Base-by-base conservation (phyloP, 2,113 vertebrate species). In the Chamaetylas fuelleborni region DNA sequence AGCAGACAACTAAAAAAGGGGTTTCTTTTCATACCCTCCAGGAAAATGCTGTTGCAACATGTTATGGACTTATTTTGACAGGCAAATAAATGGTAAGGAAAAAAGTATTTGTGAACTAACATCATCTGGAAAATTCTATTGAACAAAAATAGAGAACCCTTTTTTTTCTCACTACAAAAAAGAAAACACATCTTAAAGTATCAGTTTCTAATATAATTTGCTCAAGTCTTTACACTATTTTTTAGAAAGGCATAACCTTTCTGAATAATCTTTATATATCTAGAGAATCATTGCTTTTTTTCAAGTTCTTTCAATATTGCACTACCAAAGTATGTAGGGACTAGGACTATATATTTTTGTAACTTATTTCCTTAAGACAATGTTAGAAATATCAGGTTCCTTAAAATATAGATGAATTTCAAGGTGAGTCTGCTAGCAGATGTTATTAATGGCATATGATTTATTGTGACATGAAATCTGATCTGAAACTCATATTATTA, bases 321-420 rank as follows among this genome's bases (percentile, higher is more conserved):
- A 79, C 88, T 82, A 95, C 57, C 80, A 96, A 96, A 92, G 92
- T 86, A 93, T 6, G 7, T 34, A 93, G 53, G 61, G 88, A 97
- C 60, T 92, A 76, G 87, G 95, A 97, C 93, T 95, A 97, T 96
- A 96, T 97, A 97, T 97, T 97, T 97, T 98, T 97, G 92, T 93
- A 98, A 98, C 98, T 97, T 98, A 97, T 97, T 98, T 98, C 97
- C 97, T 98, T 98, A 98, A 98, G 95, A 98, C 97, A 98, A 98
- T 98, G 97, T 97, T 98, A 97, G 96, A 97, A 97, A 97, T 86
- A 97, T 97, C 94, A 97, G 93, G 81, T 97, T 97, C 93, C 90
- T 97, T 98, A 95, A 97, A 97, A 98, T 98, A 98, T 98, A 97
- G 95, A 98, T 98, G 97, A 98, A 97, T 98, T 97, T 97, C 96